Percentiles rank a stretch among this genome's conserved stretches.
Conservation (phyloP, 2,888 invertebrate genomes). For the Brassicogethes aeneus region DNA sequence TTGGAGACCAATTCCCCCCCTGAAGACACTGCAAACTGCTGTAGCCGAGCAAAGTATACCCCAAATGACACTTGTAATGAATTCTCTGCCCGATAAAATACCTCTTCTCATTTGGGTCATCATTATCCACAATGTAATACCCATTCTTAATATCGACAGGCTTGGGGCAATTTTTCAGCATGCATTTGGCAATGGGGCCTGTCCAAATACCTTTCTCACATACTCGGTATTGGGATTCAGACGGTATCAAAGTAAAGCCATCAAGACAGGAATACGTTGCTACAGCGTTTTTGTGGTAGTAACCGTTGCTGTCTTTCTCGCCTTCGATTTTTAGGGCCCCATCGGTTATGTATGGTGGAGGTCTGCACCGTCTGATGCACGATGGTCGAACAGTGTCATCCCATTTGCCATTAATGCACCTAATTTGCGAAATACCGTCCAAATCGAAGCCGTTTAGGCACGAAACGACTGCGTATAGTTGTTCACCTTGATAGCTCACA, state of each 20-base stretch:
- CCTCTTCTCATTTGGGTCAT: constrained; percentile 8
- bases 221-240: constrained; percentile 32
- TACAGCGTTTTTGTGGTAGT: constrained; percentile 31
- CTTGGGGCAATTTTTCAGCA: constrained; percentile 25
- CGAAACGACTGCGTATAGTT: constrained; percentile 20
- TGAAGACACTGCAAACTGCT: constrained; percentile 32
- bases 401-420: constrained; percentile 35
- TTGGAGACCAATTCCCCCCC: constrained; percentile 38
- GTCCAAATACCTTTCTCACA: constrained; percentile 40
- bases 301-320: constrained; percentile 22
- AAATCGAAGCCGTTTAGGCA: constrained; percentile 34
- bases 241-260: constrained; percentile 30
- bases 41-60: constrained; percentile 31
- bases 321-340: constrained; percentile 31
- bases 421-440: constrained; percentile 31
- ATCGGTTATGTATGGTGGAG: constrained; percentile 33
- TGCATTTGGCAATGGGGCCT: constrained; percentile 33
- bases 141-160: constrained; percentile 33
- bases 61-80: constrained; percentile 35
- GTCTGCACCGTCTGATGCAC: constrained; percentile 30
- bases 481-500: constrained; percentile 1
- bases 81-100: constrained; percentile 29
- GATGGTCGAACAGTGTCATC: constrained; percentile 16
- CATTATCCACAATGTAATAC: constrained; percentile 22
- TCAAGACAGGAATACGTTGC: constrained; percentile 33